Evolutionary conservation across 1,140 invertebrate species (phyloP).

Genomic region (Bradysia coprophila): DNA sequence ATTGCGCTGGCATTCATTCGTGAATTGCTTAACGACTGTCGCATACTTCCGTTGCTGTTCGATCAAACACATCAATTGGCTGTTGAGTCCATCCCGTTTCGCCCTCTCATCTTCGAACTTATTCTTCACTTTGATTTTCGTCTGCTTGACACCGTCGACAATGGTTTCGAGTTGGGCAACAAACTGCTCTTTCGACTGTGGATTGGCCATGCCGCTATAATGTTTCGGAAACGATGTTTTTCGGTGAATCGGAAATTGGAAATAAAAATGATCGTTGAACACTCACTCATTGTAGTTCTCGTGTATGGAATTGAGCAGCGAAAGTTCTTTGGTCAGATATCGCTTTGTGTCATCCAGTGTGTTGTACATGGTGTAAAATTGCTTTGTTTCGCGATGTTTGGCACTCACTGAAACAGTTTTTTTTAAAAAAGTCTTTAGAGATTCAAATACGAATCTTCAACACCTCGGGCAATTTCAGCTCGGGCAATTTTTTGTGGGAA

Average conservation of each 20-base stretch:
- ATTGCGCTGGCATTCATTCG: constrained; percentile 48
- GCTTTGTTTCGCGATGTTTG: constrained; percentile 91
- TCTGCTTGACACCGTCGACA: constrained; percentile 65
- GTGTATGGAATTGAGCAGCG: constrained; percentile 81
- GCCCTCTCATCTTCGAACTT: constrained; percentile 50
- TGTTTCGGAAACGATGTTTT: constrained; percentile 7
- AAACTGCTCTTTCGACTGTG: constrained; percentile 62
- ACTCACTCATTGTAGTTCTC: constrained; percentile 82
- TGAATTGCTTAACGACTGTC: constrained; percentile 63
- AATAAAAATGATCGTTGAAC: constrained; percentile 6
- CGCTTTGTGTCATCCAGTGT: constrained; percentile 84
- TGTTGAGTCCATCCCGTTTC: constrained; percentile 47
- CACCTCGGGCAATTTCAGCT: too few species aligned
- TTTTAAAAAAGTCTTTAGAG: constrained; percentile 2
- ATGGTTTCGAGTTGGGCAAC: constrained; percentile 75
- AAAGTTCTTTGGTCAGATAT: constrained; percentile 82
- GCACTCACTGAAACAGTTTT: constrained; percentile 53
- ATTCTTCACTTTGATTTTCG: constrained; percentile 50
- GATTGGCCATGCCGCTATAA: constrained; percentile 44
- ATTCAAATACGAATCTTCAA: too few species aligned
- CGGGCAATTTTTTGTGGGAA: too few species aligned
- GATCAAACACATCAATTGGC: constrained; percentile 47
- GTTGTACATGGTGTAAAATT: constrained; percentile 93
- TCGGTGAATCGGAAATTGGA: constrained; percentile 2
- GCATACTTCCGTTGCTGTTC: constrained; percentile 73